These are phyloP conservation scores for Cyanoramphus novaezelandiae DNA, from an alignment of 2,113 vertebrate genomes.

Conservation along the genomic window DNA sequence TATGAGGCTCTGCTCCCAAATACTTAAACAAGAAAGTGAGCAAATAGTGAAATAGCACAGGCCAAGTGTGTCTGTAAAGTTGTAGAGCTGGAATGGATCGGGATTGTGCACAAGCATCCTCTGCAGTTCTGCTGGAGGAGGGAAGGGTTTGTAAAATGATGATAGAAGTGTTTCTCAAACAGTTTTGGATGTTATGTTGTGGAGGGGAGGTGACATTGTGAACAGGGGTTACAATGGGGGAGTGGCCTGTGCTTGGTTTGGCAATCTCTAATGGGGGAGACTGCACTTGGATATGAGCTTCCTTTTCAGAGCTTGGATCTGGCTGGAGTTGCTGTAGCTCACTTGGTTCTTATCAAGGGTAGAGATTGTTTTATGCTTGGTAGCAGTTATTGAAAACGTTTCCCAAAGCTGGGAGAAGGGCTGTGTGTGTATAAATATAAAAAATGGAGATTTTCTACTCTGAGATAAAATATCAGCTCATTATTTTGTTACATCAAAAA, in stretches of 20 bases:
- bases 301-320: neutral
- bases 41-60: neutral
- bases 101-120: neutral
- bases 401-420: neutral
- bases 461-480: neutral
- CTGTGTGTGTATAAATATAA: too few species aligned
- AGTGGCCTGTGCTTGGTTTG: neutral
- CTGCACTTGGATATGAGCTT: neutral
- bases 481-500: neutral
- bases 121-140: neutral
- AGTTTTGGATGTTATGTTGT: neutral
- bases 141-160: neutral
- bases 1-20: neutral
- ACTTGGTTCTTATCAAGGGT: neutral
- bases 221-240: neutral
- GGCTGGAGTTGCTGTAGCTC: neutral
- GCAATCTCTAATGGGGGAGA: rapidly evolving
- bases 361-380: neutral
- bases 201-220: neutral
- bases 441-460: neutral
- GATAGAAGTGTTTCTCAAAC: neutral
- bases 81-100: neutral
- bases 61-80: neutral
- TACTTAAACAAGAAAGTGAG: neutral
- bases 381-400: neutral